Evolutionary conservation across 1,140 invertebrate species (phyloP), one percentile per base, ranked within the genome.

Genomic region (Brachionus sp.): DNA sequence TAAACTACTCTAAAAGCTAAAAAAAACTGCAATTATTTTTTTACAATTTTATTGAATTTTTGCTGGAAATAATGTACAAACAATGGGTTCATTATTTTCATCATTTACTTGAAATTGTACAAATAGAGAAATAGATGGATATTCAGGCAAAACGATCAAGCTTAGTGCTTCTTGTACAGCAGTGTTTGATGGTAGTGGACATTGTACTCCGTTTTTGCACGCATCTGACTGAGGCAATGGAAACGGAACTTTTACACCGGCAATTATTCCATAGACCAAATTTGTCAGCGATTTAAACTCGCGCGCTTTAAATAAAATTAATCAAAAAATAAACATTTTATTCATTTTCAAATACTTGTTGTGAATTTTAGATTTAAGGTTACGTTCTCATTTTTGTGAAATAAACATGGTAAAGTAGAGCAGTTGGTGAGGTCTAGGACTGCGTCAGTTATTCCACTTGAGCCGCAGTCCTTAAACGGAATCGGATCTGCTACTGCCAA

Each of bases 241-340:
- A 66, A 80, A 80, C 6, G 77, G 77, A 16, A 80, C 77, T 35
- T 80, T 80, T 3, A 80, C 77, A 4, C 77, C 77, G 5, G 77
- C 77, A 10, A 80, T 80, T 35, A 66, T 80, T 16, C 77, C 77
- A 66, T 62, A 80, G 9, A 80, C 77, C 2, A 33, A 7, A 66
- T 80, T 80, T 62, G 19, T 75, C 16, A 75, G 25, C 7, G n/a
- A 25, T 12, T 44, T 75, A 25, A 75, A 25, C 25, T 46, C n/a
- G 12, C 25, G 39, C 1, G 16, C 70, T 75, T 19, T 16, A 1
- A 29, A 29, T 2, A 29, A 12, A 5, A 5, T 29, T 5, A 66
- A 29, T 29, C 16, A 37, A 42, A 42, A 44, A 46, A 46, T 4
- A 5, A 12, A 25, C 23, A 23, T 46, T 19, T 29, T 12, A 6